phyloP scores from a whole-genome alignment of 1,140 invertebrate species.

The Zaprionus ghesquierei region DNA sequence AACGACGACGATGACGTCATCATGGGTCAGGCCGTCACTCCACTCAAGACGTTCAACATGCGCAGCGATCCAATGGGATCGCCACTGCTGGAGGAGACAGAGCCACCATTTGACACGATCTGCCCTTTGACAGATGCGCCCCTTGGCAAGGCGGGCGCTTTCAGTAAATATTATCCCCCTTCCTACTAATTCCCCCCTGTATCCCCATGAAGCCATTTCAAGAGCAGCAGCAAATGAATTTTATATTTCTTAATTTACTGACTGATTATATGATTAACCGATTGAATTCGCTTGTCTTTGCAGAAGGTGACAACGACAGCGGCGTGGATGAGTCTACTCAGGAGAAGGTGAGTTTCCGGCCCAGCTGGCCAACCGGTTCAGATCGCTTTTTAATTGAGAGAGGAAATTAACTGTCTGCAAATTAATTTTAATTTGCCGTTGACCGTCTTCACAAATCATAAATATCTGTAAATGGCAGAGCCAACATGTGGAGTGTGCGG shows the following conservation, averaged over 20 bases:
- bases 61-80: constrained; percentile 68
- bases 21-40: constrained; percentile 75
- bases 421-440: constrained; percentile 72
- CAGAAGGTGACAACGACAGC: constrained; percentile 91
- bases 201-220: background rate
- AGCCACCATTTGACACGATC: constrained; percentile 62
- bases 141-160: constrained; percentile 7
- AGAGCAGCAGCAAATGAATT: background rate
- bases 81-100: constrained; percentile 63
- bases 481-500: constrained; percentile 5
- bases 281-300: constrained; percentile 22
- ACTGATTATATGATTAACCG: constrained; percentile 6
- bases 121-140: constrained; percentile 18
- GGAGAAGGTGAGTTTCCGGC: constrained; percentile 86
- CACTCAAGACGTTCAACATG: constrained; percentile 57
- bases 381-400: constrained; percentile 67
- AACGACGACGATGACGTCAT: constrained; percentile 81
- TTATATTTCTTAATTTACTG: background rate
- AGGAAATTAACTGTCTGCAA: constrained; percentile 74
- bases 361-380: constrained; percentile 13
- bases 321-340: constrained; percentile 90
- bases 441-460: constrained; percentile 73
- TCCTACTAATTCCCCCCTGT: background rate
- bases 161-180: constrained; percentile 33
- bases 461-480: constrained; percentile 81